Base-by-base conservation (phyloP, 2,797 vertebrate species). In the Dicrostonyx torquatus region DNA sequence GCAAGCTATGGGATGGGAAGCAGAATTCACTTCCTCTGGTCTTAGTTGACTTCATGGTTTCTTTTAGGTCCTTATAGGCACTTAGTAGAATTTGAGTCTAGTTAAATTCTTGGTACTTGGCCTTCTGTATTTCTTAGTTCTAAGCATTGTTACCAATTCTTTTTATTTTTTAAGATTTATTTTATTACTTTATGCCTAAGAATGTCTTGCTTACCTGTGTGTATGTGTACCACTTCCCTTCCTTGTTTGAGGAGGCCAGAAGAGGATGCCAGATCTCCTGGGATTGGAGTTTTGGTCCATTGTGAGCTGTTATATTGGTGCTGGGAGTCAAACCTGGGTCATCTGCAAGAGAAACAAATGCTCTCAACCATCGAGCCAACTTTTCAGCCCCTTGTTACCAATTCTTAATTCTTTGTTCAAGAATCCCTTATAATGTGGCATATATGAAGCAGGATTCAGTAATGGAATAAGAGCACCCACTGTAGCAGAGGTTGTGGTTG, bases 41-140 rank as follows among this genome's bases (percentile, higher is more conserved):
- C 37, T 72, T 18, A 34, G 58, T 94, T 90, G 58, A 10, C 79
- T 40, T 50, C 13, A 43, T 15, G 78, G 55, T 31, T 55, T 66
- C 53, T 73, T 11, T 78, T 8, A 29, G n/a, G 9, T 87, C 34
- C 9, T 34, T 77, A 31, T 55, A 75, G 92, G 58, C n/a, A 45
- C 13, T 82, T 26, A 45, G 4, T 80, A 50, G 87, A 86, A 26
- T 91, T 94, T 43, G 37, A 34, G 68, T 73, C 95, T 78, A 60
- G 90, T 89, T 84, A 40, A 91, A 64, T 89, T 55, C 13, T 95
- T 66, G 29, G 34, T 90, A 66, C 84, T 91, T 92, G 55, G 13
- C 76, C 62, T 77, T 93, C 26, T 91, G 2, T 92, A 9, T 86
- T 77, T 18, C 31, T 90, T 12, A 75, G 22, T 48, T 95, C 66